phyloP scores from a whole-genome alignment of 2,797 vertebrate genomes.

The Molossus alvarezi region DNA sequence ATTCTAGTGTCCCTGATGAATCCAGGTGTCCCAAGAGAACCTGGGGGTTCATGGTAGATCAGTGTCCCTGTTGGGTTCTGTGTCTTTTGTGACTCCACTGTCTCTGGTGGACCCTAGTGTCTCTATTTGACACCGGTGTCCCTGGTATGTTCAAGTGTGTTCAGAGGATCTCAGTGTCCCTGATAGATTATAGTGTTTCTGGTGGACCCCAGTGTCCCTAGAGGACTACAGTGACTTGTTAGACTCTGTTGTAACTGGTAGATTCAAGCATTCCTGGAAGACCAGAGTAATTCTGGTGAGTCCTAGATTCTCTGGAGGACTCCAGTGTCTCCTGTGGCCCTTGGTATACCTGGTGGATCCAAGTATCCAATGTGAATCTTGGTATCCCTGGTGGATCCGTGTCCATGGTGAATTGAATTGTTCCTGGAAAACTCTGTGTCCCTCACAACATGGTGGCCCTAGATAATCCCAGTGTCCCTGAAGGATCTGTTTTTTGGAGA shows the following conservation, averaged over 20 bases:
- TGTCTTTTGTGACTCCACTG: neutral
- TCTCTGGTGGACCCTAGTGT: neutral
- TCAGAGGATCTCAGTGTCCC: neutral
- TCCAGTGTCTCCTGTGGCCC: neutral
- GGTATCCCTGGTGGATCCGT: neutral
- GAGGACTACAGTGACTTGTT: neutral
- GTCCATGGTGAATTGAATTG: neutral
- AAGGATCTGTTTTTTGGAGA: neutral
- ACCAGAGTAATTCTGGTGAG: neutral
- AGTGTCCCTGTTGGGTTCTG: neutral
- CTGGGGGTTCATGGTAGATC: neutral
- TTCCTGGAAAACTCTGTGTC: neutral
- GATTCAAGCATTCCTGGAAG: neutral
- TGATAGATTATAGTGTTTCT: neutral
- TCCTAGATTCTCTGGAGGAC: neutral
- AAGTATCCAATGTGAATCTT: no score
- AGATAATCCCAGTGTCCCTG: neutral
- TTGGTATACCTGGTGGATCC: no score
- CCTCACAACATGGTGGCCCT: neutral
- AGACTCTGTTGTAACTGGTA: neutral
- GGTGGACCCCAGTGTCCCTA: neutral
- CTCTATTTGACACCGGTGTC: neutral
- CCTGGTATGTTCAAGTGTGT: neutral
- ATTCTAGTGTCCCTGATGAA: neutral
- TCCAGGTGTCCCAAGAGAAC: neutral